Percentiles rank a stretch among this genome's conserved stretches.
These are phyloP conservation scores for Chloropsis cyanopogon DNA, from an alignment of 2,113 vertebrate genomes.

Conservation along the genomic window DNA sequence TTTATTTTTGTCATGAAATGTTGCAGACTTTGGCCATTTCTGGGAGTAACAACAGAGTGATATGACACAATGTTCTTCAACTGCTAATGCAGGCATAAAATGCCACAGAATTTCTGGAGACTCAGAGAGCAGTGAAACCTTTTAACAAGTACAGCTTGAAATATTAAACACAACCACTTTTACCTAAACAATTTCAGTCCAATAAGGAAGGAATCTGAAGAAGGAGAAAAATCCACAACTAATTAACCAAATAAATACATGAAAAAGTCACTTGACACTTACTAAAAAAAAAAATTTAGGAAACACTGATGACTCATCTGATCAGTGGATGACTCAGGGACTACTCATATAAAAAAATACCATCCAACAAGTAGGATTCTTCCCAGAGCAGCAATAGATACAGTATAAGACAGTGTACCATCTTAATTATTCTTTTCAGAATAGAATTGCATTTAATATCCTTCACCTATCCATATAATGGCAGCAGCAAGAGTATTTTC, in stretches of 20 bases:
- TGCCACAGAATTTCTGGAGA: not conserved
- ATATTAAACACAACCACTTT: not conserved
- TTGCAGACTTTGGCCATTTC: not conserved
- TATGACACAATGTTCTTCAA: not conserved
- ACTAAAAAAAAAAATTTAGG: not conserved
- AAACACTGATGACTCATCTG: not conserved
- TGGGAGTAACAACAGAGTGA: not conserved
- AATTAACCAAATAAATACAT: not conserved
- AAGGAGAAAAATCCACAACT: not conserved
- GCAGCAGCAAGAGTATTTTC: not conserved
- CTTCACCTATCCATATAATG: not conserved
- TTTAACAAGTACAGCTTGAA: not conserved
- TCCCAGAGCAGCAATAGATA: not conserved
- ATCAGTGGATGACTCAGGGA: not conserved
- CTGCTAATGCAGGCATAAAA: not conserved
- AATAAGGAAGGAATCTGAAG: not conserved
- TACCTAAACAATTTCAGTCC: not conserved
- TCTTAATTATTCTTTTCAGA: not conserved
- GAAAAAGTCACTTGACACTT: fast-evolving
- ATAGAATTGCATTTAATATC: not conserved
- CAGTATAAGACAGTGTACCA: not conserved
- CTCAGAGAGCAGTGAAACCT: not conserved
- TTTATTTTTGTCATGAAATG: not conserved
- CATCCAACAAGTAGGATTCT: not conserved
- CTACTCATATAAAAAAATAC: not conserved